A percentile compares a stretch with the other conserved stretches of the same genome.
phyloP scores from a whole-genome alignment of 2,113 vertebrate species.

The Aix galericulata region DNA sequence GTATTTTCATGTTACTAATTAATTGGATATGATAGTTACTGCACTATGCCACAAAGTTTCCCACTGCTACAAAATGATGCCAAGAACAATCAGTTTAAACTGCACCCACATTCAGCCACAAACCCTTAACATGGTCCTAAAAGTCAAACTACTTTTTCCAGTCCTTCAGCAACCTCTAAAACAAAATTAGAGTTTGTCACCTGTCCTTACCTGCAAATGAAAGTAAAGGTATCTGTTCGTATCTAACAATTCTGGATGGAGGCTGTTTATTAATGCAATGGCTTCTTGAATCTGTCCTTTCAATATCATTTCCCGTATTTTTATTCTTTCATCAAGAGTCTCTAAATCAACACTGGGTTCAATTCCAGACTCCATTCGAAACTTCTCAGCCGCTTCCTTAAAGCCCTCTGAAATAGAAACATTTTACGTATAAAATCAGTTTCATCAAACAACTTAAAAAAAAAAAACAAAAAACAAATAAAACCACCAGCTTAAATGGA shows the following conservation, averaged over 20 bases:
- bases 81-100: not conserved
- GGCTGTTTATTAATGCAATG: slow-evolving; percentile 93
- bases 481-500: not conserved
- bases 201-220: slow-evolving; percentile 87
- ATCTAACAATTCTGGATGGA: slow-evolving; percentile 96
- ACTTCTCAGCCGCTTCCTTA: slow-evolving; percentile 98
- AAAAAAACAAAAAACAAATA: not conserved
- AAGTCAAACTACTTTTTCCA: not conserved
- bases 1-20: not conserved
- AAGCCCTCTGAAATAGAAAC: slow-evolving; percentile 88
- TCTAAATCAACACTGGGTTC: slow-evolving; percentile 96
- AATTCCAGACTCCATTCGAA: slow-evolving; percentile 97
- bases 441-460: not conserved
- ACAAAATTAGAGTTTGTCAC: not conserved
- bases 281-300: slow-evolving; percentile 98
- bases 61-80: accelerated
- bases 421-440: not conserved
- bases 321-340: slow-evolving; percentile 96
- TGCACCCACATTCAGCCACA: not conserved
- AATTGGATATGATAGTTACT: not conserved
- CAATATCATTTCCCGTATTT: slow-evolving; percentile 96
- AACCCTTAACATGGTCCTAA: accelerated
- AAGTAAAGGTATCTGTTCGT: slow-evolving; percentile 99
- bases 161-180: not conserved
- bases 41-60: not conserved